Evolutionary conservation across 2,888 invertebrate genomes (phyloP).

Genomic region (Andrena bicolor): DNA sequence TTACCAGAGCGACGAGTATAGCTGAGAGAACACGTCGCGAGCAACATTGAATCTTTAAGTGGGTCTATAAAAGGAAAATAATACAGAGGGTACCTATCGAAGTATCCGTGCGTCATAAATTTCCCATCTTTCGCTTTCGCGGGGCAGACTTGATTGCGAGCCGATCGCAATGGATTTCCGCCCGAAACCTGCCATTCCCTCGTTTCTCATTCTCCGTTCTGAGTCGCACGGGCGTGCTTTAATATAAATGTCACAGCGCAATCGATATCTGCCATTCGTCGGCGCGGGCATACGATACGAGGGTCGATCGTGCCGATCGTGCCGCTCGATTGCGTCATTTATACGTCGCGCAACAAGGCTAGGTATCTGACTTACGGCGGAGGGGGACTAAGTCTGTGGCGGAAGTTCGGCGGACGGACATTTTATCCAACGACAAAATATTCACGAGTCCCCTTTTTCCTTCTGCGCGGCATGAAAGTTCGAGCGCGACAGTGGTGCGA

Average conservation of each 20-base stretch:
- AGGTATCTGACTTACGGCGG: constrained; percentile 35
- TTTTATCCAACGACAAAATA: constrained; percentile 47
- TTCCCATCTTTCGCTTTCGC: constrained; percentile 22
- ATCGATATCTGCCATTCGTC: constrained; percentile 68
- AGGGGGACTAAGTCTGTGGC: constrained; percentile 40
- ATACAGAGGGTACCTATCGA: too few species aligned
- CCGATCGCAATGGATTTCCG: constrained; percentile 45
- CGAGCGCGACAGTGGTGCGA: constrained; percentile 26
- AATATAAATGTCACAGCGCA: constrained; percentile 71
- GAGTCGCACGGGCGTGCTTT: constrained; percentile 60
- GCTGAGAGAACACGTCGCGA: too few species aligned
- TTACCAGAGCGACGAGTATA: too few species aligned
- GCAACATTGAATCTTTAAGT: too few species aligned
- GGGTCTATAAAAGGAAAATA: too few species aligned
- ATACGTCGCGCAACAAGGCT: constrained; percentile 51
- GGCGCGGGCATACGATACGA: constrained; percentile 28
- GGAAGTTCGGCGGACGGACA: constrained; percentile 41
- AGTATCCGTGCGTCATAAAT: not conserved
- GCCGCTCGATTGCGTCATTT: constrained; percentile 52
- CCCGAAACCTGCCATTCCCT: constrained; percentile 50
- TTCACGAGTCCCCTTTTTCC: constrained; percentile 6
- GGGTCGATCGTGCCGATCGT: constrained; percentile 26
- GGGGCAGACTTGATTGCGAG: constrained; percentile 45
- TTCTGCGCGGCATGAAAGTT: constrained; percentile 2
- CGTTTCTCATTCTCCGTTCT: constrained; percentile 56